These are phyloP conservation scores for Microcebus murinus DNA, from an alignment of 2,113 vertebrate species.

Conservation along the genomic window DNA sequence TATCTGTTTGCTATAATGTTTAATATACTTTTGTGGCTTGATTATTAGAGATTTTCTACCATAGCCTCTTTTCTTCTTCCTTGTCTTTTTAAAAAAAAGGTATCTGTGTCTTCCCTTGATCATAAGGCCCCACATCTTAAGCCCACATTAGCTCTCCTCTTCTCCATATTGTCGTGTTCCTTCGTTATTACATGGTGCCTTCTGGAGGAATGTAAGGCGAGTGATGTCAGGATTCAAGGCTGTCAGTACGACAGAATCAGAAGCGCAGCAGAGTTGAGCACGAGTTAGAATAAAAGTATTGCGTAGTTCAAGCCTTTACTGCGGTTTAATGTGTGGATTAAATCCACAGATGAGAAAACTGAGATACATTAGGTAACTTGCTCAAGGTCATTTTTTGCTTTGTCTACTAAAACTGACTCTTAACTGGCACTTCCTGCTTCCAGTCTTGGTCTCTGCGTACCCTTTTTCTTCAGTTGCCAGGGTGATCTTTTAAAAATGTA, in stretches of 20 bases:
- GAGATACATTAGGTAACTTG: background rate
- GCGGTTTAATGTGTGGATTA: background rate
- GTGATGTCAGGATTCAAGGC: background rate
- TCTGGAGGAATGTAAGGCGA: background rate
- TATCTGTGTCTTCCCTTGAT: background rate
- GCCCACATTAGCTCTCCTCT: background rate
- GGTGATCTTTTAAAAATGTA: slow-evolving; percentile 29
- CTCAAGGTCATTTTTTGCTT: background rate
- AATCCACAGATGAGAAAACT: slow-evolving; percentile 39
- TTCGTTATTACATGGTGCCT: background rate
- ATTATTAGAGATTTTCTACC: background rate
- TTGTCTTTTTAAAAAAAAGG: background rate
- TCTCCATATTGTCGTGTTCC: background rate
- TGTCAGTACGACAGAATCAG: background rate
- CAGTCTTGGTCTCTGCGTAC: background rate
- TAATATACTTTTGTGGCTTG: background rate
- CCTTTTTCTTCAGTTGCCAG: background rate
- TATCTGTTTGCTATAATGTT: background rate
- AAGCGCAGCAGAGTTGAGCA: background rate
- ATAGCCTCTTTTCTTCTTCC: background rate
- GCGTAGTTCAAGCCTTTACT: background rate
- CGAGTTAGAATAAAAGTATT: background rate
- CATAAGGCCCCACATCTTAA: background rate
- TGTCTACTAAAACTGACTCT: background rate
- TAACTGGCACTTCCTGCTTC: background rate